Conservation (phyloP, 2,888 invertebrate genomes). For the Cynaeus angustus region DNA sequence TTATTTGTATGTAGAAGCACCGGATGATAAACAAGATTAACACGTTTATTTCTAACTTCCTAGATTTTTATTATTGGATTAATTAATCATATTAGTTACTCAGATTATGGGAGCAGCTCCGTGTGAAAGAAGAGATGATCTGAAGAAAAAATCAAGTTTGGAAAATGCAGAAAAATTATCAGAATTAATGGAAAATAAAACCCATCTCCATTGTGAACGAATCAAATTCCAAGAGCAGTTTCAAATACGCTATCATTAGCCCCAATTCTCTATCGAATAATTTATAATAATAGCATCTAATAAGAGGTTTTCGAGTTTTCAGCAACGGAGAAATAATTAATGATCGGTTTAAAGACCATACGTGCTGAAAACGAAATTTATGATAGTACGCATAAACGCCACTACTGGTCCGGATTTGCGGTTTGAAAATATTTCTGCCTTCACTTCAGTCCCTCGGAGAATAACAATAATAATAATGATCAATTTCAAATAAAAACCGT, state of each 20-base stretch:
- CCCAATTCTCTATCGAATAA: conserved; percentile 23
- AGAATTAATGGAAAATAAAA: too few relatives aligned
- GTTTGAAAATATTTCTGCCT: conserved; percentile 5
- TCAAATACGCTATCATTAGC: conserved; percentile 22
- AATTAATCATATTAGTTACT: background rate
- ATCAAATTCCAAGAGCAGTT: conserved; percentile 12
- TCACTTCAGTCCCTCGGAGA: conserved; percentile 7
- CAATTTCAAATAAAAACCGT: conserved; percentile 12
- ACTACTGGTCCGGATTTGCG: background rate
- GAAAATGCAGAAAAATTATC: too few relatives aligned
- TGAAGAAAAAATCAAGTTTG: background rate
- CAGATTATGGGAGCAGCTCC: conserved; percentile 30
- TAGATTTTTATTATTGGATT: conserved; percentile 24
- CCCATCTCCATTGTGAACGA: conserved; percentile 1
- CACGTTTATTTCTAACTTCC: background rate
- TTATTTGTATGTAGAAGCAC: too few relatives aligned
- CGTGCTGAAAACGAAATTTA: conserved; percentile 37
- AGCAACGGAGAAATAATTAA: conserved; percentile 30
- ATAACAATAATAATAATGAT: conserved; percentile 18
- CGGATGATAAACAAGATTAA: too few relatives aligned
- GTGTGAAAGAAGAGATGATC: too few relatives aligned
- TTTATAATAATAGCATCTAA: conserved; percentile 33
- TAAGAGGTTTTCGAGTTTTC: conserved; percentile 22
- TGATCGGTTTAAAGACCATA: conserved; percentile 32
- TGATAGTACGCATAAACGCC: too few relatives aligned